phyloP scores from a whole-genome alignment of 2,888 invertebrate genomes.

The Argynnis bischoffii region DNA sequence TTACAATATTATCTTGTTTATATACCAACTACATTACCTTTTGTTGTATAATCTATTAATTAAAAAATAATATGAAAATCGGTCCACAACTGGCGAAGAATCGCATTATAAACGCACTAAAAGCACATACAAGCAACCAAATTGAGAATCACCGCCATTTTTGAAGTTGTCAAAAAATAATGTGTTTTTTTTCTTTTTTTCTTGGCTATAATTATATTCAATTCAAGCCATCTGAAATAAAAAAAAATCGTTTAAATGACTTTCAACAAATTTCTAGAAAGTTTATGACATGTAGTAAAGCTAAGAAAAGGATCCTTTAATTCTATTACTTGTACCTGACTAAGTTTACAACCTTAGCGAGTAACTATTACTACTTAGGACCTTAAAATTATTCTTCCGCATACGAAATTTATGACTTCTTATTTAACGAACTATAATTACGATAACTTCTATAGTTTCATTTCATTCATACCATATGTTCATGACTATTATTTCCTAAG shows the following conservation, averaged over 20 bases:
- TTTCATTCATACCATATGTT: neutral
- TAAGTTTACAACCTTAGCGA: slow-evolving; percentile 19
- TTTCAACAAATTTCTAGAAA: neutral
- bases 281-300: slow-evolving; percentile 15
- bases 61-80: no score
- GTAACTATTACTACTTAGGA: slow-evolving; percentile 6
- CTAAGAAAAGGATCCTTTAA: neutral
- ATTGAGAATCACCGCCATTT: no score
- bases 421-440: slow-evolving; percentile 3
- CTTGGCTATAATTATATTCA: no score
- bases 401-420: slow-evolving; percentile 3
- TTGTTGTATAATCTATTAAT: no score
- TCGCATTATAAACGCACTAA: no score
- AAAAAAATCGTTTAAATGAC: neutral
- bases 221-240: no score
- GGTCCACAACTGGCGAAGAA: no score
- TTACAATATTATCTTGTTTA: no score
- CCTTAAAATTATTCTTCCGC: neutral
- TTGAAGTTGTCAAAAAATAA: no score
- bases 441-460: neutral
- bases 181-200: no score
- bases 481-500: neutral
- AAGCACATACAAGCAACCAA: no score
- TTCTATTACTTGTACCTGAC: slow-evolving; percentile 13
- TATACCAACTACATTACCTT: no score